Percentiles rank a stretch among this genome's conserved stretches.
Conservation (phyloP, 1,140 invertebrate genomes). For the Hycleus phaleratus region DNA sequence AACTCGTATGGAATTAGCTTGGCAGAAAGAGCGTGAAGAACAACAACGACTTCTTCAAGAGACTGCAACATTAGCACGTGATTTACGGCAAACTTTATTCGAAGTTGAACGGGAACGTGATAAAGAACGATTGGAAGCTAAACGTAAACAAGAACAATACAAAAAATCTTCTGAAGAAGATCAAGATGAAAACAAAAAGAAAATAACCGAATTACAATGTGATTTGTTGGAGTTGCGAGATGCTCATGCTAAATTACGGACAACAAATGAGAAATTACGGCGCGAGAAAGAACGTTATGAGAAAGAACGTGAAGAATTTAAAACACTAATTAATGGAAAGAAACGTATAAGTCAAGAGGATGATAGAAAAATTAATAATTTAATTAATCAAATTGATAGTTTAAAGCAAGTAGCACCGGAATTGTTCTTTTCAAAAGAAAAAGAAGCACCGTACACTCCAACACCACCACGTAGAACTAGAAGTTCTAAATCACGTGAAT, state of each 20-base stretch:
- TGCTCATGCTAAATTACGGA: slow-evolving; percentile 82
- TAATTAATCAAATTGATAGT: slow-evolving; percentile 72
- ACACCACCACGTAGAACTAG: slow-evolving; percentile 50
- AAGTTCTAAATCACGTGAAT: slow-evolving; percentile 49
- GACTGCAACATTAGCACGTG: slow-evolving; percentile 82
- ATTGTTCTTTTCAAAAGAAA: slow-evolving; percentile 38
- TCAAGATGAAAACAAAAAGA: slow-evolving; percentile 79
- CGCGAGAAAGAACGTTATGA: slow-evolving; percentile 80
- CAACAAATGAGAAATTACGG: slow-evolving; percentile 84
- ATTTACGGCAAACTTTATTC: slow-evolving; percentile 78
- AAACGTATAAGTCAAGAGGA: slow-evolving; percentile 54
- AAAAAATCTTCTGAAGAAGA: slow-evolving; percentile 81
- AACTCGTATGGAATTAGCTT: slow-evolving; percentile 85
- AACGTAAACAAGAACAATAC: slow-evolving; percentile 74
- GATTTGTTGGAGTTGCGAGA: slow-evolving; percentile 81
- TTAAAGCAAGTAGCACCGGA: slow-evolving; percentile 66
- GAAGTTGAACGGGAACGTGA: slow-evolving; percentile 84
- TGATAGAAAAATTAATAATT: slow-evolving; percentile 54
- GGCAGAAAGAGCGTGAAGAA: slow-evolving; percentile 92
- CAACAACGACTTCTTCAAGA: slow-evolving; percentile 84
- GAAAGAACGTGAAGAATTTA: slow-evolving; percentile 67
- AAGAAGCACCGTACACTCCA: slow-evolving; percentile 42
- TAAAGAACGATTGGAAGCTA: slow-evolving; percentile 78
- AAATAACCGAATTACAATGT: slow-evolving; percentile 75
- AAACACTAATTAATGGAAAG: slow-evolving; percentile 44